Evolutionary conservation across 2,113 vertebrate genomes (phyloP), one percentile per base, ranked within the genome.

Genomic region (Petaurus breviceps): DNA sequence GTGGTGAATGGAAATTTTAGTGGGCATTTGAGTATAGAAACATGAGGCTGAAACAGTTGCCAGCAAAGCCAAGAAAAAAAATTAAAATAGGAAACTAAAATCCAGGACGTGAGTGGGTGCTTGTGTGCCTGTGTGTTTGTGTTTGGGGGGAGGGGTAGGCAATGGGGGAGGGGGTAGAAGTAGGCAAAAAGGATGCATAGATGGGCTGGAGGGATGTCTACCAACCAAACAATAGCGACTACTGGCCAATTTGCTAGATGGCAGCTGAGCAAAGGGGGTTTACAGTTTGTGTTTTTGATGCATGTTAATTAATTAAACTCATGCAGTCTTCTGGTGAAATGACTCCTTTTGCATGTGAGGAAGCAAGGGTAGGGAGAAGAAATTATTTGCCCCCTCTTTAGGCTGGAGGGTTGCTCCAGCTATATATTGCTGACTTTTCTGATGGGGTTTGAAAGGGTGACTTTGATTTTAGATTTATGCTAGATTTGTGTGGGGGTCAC

Each of bases 311-410:
- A 96, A 96, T 96, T 91, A 96, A 97, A 96, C 0, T 2, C 90
- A 95, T 49, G 47, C 55, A 95, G 90, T 37, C 90, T 95, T 96
- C 92, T 93, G 93, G 57, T 50, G 55, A 97, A 96, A 90, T 96
- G 94, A 97, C 68, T 97, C 90, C 97, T 97, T 97, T 96, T 95
- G 93, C 3, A 84, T 95, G 91, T 96, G 94, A 98, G 92, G 93
- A 96, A 95, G 52, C 94, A 96, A 96, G 95, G 95, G 95, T 94
- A 84, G 90, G 92, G 89, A 97, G 93, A 94, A 96, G 92, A 95
- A 97, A 95, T 93, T 92, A 96, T 92, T 95, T 96, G 94, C 95
- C 68, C 31, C 91, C 93, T 94, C 96, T 92, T 89, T 94, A 97
- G 92, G 57, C 51, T 50, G 77, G 92, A 96, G 50, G 31, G 28